Conservation (phyloP, 30 jellyfish, hydroid and myxozoan species). For the Aurelia coerulea region DNA sequence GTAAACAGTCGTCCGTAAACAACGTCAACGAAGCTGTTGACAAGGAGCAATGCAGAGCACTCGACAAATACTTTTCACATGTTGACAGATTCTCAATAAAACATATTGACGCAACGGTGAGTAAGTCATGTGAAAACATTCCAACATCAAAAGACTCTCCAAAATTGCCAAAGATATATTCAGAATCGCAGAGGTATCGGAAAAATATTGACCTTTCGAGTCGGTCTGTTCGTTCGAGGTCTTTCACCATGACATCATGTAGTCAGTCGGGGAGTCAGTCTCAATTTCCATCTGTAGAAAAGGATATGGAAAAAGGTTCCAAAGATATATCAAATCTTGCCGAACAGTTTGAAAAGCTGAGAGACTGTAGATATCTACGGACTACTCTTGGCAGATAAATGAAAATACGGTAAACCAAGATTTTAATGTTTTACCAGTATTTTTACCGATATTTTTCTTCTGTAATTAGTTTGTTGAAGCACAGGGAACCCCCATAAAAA, state of each 20-base stretch:
- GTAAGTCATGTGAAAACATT: slow-evolving; percentile 15
- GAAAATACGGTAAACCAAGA: background rate
- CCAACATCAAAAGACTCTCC: background rate
- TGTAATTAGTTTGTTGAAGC: too few relatives aligned
- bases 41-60: background rate
- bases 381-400: background rate
- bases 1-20: background rate
- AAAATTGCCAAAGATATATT: slow-evolving; percentile 8
- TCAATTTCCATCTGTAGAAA: background rate
- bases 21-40: background rate
- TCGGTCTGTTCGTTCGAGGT: slow-evolving; percentile 2
- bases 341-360: slow-evolving; percentile 44
- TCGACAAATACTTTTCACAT: background rate
- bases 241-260: slow-evolving; percentile 13
- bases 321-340: background rate
- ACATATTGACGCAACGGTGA: background rate
- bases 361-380: slow-evolving; percentile 30
- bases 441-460: too few relatives aligned
- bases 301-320: background rate
- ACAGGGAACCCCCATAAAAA: too few relatives aligned
- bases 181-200: background rate
- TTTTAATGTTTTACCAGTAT: too few relatives aligned
- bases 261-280: slow-evolving; percentile 2
- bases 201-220: background rate
- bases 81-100: background rate